These are phyloP conservation scores for Leptopilina clavipes DNA, from an alignment of 1,140 invertebrate genomes.

Conservation along the genomic window DNA sequence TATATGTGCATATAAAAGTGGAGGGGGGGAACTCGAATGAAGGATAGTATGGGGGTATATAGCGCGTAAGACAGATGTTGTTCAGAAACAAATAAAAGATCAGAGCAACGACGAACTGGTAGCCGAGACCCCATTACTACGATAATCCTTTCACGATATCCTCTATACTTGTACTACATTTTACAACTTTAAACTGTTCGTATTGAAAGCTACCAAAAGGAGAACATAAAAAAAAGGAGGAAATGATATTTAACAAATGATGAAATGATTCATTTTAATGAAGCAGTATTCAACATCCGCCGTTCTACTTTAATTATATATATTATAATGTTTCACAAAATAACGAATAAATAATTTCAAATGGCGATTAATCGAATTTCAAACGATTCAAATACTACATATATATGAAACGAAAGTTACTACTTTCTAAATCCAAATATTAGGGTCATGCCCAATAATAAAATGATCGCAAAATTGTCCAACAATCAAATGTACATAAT, in stretches of 20 bases:
- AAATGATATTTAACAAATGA: not conserved
- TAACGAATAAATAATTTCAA: too few relatives aligned
- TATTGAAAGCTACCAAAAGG: not conserved
- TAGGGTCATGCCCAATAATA: too few relatives aligned
- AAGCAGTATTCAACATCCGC: not conserved
- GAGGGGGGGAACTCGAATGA: not conserved
- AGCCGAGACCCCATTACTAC: constrained; percentile 39
- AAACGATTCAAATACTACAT: too few relatives aligned
- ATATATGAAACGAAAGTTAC: too few relatives aligned
- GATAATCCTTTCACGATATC: constrained; percentile 29
- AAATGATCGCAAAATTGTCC: too few relatives aligned
- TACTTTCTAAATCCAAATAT: too few relatives aligned
- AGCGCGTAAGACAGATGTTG: constrained; percentile 62
- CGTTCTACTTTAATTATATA: too few relatives aligned
- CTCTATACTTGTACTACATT: not conserved
- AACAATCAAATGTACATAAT: too few relatives aligned
- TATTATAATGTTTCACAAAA: too few relatives aligned
- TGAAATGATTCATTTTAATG: too few relatives aligned
- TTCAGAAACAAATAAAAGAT: constrained; percentile 53
- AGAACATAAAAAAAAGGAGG: not conserved
- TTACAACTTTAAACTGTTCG: constrained; percentile 17
- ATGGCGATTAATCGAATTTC: too few relatives aligned
- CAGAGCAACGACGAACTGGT: constrained; percentile 43
- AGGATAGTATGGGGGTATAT: constrained; percentile 15
- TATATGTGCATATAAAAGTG: too few relatives aligned